Conservation (phyloP, 2,797 vertebrate species). For the Phoebastria nigripes region DNA sequence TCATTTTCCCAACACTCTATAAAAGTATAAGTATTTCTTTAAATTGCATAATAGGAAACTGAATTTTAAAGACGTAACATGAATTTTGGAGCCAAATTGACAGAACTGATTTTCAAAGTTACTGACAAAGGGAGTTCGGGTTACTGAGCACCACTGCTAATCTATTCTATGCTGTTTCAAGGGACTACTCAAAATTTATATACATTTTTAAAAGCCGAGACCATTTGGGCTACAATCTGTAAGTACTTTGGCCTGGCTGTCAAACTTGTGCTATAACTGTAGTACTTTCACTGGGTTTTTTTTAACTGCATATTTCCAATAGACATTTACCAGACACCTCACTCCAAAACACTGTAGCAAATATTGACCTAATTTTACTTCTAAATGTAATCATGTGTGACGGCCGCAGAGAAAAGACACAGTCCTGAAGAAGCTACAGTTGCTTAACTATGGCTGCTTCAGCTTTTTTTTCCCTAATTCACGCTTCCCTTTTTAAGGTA, state of each 20-base stretch:
- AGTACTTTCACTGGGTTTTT: neutral
- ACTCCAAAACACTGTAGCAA: neutral
- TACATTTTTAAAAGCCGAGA: neutral
- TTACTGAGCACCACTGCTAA: neutral
- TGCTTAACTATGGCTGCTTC: neutral
- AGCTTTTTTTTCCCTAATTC: neutral
- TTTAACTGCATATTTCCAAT: neutral
- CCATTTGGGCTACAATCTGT: neutral
- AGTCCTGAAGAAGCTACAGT: neutral
- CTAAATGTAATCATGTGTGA: neutral
- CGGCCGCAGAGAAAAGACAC: neutral
- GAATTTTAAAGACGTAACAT: neutral
- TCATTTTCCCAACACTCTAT: neutral
- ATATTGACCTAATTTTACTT: conserved; percentile 40
- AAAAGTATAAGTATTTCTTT: neutral
- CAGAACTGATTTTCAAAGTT: neutral
- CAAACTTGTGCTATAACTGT: neutral
- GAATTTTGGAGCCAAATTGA: neutral
- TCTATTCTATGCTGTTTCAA: neutral
- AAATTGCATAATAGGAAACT: neutral
- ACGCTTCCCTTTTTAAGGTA: neutral
- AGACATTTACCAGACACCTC: neutral
- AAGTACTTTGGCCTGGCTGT: neutral
- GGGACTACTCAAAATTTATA: neutral
- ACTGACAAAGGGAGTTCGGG: neutral